These are phyloP conservation scores for Alviniconcha marisindica DNA, from an alignment of 1,140 invertebrate genomes.

Conservation along the genomic window DNA sequence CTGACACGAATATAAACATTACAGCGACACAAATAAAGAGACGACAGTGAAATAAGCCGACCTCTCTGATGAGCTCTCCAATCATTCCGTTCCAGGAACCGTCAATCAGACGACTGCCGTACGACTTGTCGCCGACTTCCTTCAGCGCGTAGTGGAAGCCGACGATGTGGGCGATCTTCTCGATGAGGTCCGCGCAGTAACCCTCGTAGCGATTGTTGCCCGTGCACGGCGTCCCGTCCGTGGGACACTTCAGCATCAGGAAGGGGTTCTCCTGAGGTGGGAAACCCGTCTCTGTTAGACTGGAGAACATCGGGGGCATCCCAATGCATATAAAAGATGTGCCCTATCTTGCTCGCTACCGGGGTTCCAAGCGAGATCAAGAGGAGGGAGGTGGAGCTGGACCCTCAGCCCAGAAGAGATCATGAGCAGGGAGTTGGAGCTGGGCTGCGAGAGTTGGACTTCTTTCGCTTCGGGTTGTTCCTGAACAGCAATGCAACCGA, in stretches of 20 bases:
- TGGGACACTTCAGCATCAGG: conserved; percentile 51
- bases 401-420: too few species aligned
- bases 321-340: neutral
- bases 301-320: too few species aligned
- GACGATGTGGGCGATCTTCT: conserved; percentile 51
- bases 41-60: too few species aligned
- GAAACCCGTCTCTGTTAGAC: too few species aligned
- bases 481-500: too few species aligned
- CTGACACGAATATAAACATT: neutral
- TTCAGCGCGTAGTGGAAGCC: conserved; percentile 90
- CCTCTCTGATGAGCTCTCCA: conserved; percentile 76
- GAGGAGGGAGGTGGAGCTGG: too few species aligned
- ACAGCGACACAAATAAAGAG: too few species aligned
- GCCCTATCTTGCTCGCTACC: too few species aligned
- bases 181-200: conserved; percentile 68
- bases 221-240: conserved; percentile 50
- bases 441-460: too few species aligned
- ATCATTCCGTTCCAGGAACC: conserved; percentile 81
- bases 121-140: conserved; percentile 94
- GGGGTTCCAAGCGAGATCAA: too few species aligned
- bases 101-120: conserved; percentile 80
- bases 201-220: conserved; percentile 81
- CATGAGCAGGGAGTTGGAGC: too few species aligned
- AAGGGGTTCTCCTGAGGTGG: conserved; percentile 59
- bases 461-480: too few species aligned